A percentile compares a stretch with the other conserved stretches of the same genome.
phyloP scores from a whole-genome alignment of 2,888 invertebrate species.

The Omphaloscelis lunosa region DNA sequence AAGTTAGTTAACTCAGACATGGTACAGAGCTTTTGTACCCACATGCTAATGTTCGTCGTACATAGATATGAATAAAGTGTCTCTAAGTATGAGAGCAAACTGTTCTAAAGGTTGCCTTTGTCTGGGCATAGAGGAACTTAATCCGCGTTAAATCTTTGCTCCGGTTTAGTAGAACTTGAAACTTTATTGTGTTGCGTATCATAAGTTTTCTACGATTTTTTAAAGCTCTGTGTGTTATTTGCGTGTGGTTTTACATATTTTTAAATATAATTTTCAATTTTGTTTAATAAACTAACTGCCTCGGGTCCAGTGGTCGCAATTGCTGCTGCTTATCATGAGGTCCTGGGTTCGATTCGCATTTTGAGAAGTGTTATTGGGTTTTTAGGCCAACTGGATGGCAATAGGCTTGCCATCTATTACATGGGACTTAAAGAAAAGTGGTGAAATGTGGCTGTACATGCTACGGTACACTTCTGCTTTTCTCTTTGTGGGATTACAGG shows the following conservation, averaged over 20 bases:
- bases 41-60: constrained; percentile 14
- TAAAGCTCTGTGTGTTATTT: constrained; percentile 1
- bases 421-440: too few species aligned
- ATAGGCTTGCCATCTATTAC: too few species aligned
- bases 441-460: too few species aligned
- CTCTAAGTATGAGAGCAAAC: constrained; percentile 43
- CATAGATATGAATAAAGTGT: constrained; percentile 21
- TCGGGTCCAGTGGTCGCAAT: background rate
- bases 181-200: constrained; percentile 14
- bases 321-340: background rate
- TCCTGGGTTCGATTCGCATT: background rate
- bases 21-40: background rate
- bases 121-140: constrained; percentile 58
- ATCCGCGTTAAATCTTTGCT: constrained; percentile 56
- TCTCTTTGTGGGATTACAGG: background rate
- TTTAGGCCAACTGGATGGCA: background rate
- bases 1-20: background rate
- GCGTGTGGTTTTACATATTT: background rate
- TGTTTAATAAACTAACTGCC: background rate
- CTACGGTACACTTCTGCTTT: background rate
- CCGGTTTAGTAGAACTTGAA: constrained; percentile 29
- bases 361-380: background rate
- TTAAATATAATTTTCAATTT: background rate
- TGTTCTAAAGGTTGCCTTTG: constrained; percentile 62
- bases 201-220: constrained; percentile 19